These are phyloP conservation scores for Harlomillsia oculata DNA, from an alignment of 1,140 invertebrate genomes.

Conservation along the genomic window DNA sequence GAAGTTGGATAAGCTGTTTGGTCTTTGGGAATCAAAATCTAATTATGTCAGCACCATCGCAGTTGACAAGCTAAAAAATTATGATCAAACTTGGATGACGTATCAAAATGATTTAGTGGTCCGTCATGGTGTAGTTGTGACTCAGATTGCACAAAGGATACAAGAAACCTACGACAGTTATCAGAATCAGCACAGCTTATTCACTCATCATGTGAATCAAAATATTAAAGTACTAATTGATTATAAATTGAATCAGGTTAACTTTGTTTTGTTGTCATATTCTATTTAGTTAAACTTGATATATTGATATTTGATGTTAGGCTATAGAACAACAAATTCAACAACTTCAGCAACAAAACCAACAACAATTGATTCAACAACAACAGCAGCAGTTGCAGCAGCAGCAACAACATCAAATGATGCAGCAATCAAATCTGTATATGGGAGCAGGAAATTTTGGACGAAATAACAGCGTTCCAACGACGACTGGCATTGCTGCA, in stretches of 20 bases:
- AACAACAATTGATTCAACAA: constrained; percentile 21
- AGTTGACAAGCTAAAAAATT: constrained; percentile 71
- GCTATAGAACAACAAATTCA: constrained; percentile 32
- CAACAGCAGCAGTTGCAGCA: constrained; percentile 42
- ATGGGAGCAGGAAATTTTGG: background rate
- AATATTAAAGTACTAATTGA: constrained; percentile 62
- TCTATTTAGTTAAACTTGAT: background rate
- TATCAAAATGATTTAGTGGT: constrained; percentile 72
- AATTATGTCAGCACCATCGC: constrained; percentile 82
- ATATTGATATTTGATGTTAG: background rate
- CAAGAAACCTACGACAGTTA: constrained; percentile 66
- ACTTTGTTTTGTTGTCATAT: background rate
- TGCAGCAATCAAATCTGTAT: constrained; percentile 6
- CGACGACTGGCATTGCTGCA: background rate
- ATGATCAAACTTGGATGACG: constrained; percentile 65
- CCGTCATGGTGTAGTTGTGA: constrained; percentile 63
- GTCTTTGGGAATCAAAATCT: constrained; percentile 89
- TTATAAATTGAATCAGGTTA: background rate
- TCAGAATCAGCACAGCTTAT: constrained; percentile 89
- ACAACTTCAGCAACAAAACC: constrained; percentile 24
- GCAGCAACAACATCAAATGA: constrained; percentile 42
- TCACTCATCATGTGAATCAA: constrained; percentile 77
- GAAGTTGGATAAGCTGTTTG: constrained; percentile 53
- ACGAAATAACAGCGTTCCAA: background rate
- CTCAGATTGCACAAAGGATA: constrained; percentile 60